Base-by-base conservation (phyloP, 2,797 vertebrate species). In the Arctocebus calabarensis region DNA sequence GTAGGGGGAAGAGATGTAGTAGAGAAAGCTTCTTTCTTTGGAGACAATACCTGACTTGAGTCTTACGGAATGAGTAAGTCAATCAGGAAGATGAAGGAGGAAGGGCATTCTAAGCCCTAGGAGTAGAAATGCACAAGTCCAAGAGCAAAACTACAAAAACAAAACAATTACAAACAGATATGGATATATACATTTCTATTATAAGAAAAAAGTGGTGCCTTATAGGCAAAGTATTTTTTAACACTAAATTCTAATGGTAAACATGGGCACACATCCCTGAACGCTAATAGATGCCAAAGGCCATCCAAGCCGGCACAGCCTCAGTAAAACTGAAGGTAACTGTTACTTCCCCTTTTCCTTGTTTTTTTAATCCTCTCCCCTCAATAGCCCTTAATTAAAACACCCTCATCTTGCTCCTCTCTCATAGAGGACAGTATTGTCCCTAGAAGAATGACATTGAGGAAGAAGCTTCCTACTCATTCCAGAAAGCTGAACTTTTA, bases 81-180 rank as follows among this genome's bases (percentile, higher is more conserved):
- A 43, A 57, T 45, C 12, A 83, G 75, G 66, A 85, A 43, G 73
- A 79, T 20, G 78, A 71, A 77, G 61, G 64, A 52, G 61, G 66
- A 91, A 55, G 57, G 37, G 8, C 48, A 68, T 13, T 82, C 29
- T 29, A 91, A 85, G 64, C 22, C 68, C 79, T 64, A 84, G 55
- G 70, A 57, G 12, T 19, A 87, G 34, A 88, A 74, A 73, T 16
- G 90, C 4, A 0, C n/a, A 94, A 64, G 61, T 75, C 34, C 37
- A 87, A 92, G 94, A 66, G 61, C 43, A 78, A 95, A 94, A 85
- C 48, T n/a, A 29, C 32, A 91, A 70, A 88, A 90, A 52, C 29
- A 59, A 77, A 95, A 84, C 68, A 81, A 70, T 34, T 37, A 73
- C 8, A 90, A 81, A 16, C 4, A 52, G 23, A 23, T 70, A 92